Evolutionary conservation across 2,888 invertebrate genomes (phyloP), one percentile per base, ranked within the genome.

Genomic region (Trichogramma evanescens): DNA sequence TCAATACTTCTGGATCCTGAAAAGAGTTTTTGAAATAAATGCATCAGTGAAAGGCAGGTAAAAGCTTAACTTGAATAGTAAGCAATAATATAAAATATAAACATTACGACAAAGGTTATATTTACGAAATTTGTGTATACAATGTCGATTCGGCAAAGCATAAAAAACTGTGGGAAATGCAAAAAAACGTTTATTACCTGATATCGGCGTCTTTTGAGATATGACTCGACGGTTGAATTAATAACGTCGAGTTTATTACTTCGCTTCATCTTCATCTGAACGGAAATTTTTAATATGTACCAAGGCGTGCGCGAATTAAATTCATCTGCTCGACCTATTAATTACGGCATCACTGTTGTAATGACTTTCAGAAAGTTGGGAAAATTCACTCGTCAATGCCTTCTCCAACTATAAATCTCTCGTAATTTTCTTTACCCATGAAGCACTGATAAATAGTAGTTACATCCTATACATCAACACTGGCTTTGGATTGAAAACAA

Each of bases 151-250:
- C 6, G 26, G 26, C 40, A 7, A 13, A 51, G 5, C 9, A 40
- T 44, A 43, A 7, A 10, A 13, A n/a, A n/a, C 6, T 38, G 10
- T n/a, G 10, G 48, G 51, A 62, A 63, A 51, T 56, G 57, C 63
- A 49, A 64, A 70, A 69, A 70, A 70, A 67, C 70, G 67, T 63
- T 59, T 60, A 9, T 45, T 44, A 84, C 86, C 68, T 86, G 83
- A 74, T 87, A 88, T 71, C 86, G 86, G 54, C 88, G 82, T 63
- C 85, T 83, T 75, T 87, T 86, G 71, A 88, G 80, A 79, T 88
- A 88, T 64, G 84, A 83, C 70, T 83, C 81, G 69, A 87, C 82
- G 64, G 85, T 85, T 66, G 84, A 84, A 74, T 84, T 85, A 68
- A 88, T 83, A 66, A 84, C 81, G 75, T 88, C 87, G 76, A 81